phyloP scores from a whole-genome alignment of 2,113 vertebrate genomes.

The Mirounga angustirostris region DNA sequence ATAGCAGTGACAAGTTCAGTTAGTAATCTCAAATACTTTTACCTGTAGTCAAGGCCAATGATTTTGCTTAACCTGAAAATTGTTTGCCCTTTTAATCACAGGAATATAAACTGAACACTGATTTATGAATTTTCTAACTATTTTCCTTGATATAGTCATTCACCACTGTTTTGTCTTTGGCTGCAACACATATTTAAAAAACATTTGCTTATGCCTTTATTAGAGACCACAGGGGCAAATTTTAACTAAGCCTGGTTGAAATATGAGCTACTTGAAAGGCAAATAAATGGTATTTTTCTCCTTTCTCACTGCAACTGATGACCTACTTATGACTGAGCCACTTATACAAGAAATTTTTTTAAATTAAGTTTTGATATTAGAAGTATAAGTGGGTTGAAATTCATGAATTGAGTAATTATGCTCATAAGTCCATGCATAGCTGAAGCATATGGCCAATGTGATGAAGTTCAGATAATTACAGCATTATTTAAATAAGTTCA shows the following conservation, averaged over 20 bases:
- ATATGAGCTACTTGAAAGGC: not conserved
- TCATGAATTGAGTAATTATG: slow-evolving; percentile 1
- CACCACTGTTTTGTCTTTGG: not conserved
- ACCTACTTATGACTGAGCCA: slow-evolving; percentile 9
- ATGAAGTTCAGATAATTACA: not conserved
- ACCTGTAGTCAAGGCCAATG: slow-evolving; percentile 38
- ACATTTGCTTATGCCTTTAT: not conserved
- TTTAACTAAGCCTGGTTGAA: not conserved
- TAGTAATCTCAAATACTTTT: slow-evolving; percentile 63
- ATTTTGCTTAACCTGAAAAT: slow-evolving; percentile 46
- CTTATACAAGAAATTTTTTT: not conserved
- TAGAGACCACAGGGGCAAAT: slow-evolving; percentile 1
- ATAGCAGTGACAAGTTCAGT: slow-evolving; percentile 31
- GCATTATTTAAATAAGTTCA: slow-evolving; percentile 39
- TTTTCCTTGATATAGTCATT: not conserved
- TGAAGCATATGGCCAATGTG: not conserved
- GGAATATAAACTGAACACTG: not conserved
- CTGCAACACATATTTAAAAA: not conserved
- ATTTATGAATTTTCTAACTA: slow-evolving; percentile 18
- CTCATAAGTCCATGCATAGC: not conserved
- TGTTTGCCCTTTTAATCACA: slow-evolving; percentile 11
- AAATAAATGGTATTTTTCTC: not conserved
- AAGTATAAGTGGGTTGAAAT: not conserved
- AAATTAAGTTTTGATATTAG: slow-evolving; percentile 42
- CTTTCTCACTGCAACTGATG: not conserved